A percentile compares a stretch with the other conserved stretches of the same genome.
These are phyloP conservation scores for Ctenopoma multispine DNA, from an alignment of 2,797 vertebrate species.

Conservation along the genomic window DNA sequence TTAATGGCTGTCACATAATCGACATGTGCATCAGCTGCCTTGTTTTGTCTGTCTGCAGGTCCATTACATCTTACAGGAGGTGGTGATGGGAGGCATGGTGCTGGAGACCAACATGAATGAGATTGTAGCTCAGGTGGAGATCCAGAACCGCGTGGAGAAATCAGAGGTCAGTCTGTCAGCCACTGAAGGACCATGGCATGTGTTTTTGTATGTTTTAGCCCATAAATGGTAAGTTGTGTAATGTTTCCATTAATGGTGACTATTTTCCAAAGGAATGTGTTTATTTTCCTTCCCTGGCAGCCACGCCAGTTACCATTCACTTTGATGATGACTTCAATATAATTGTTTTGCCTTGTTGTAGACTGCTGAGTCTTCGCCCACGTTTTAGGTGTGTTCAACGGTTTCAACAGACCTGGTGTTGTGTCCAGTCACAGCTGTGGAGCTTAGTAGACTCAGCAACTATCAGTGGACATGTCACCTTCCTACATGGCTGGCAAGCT, in stretches of 20 bases:
- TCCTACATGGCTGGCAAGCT: no score
- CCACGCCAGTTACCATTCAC: not conserved
- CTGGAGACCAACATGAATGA: constrained; percentile 98
- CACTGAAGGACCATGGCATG: not conserved
- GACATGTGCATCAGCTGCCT: not conserved
- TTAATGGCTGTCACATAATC: not conserved
- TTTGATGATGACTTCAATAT: not conserved
- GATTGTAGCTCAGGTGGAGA: constrained; percentile 92
- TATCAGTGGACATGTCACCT: no score
- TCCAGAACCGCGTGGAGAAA: constrained; percentile 94
- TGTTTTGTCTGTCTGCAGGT: constrained; percentile 80
- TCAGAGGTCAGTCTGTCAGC: constrained; percentile 86
- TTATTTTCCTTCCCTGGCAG: not conserved
- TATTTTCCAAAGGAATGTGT: not conserved
- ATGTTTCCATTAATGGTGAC: not conserved
- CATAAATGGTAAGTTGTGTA: not conserved
- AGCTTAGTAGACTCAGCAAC: no score
- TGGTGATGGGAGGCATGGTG: constrained; percentile 97
- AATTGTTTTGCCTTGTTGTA: not conserved
- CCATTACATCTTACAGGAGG: constrained; percentile 94
- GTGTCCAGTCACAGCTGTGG: not conserved
- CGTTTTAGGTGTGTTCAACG: not conserved
- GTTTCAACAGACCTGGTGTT: not conserved
- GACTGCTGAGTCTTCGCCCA: not conserved
- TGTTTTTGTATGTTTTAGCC: not conserved